These are phyloP conservation scores for Dermolepida albohirtum DNA, from an alignment of 2,888 invertebrate species.

Conservation along the genomic window DNA sequence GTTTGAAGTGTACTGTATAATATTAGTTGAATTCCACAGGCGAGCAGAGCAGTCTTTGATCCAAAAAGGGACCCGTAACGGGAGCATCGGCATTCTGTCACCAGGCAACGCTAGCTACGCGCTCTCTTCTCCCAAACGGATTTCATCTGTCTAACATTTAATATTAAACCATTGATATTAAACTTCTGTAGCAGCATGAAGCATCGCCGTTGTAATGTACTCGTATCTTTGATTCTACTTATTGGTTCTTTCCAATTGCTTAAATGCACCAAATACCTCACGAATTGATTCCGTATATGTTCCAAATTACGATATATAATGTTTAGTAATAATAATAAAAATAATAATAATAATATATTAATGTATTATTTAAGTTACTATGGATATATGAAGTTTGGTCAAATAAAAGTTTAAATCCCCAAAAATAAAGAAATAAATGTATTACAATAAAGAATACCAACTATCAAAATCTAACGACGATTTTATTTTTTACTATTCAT, in stretches of 20 bases:
- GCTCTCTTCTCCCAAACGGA: conserved; percentile 5
- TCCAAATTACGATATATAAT: too few relatives aligned
- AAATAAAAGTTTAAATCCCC: too few relatives aligned
- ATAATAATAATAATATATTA: too few relatives aligned
- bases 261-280: too few relatives aligned
- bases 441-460: too few relatives aligned
- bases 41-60: conserved; percentile 47
- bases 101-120: conserved; percentile 41
- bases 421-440: too few relatives aligned
- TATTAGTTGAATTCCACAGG: conserved; percentile 51
- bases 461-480: too few relatives aligned
- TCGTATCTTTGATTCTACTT: conserved; percentile 25
- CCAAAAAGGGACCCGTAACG: conserved; percentile 39
- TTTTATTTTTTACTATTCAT: too few relatives aligned
- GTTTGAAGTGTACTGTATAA: conserved; percentile 44
- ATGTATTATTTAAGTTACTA: too few relatives aligned
- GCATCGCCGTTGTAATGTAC: conserved; percentile 9
- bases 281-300: too few relatives aligned
- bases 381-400: too few relatives aligned
- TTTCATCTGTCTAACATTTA: conserved; percentile 39
- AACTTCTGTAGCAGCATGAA: conserved; percentile 17
- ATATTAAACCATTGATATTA: conserved; percentile 29
- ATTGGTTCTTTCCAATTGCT: conserved; percentile 12
- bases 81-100: conserved; percentile 42
- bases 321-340: too few relatives aligned